Base-by-base conservation (phyloP, 1,140 invertebrate species). In the Venturia canescens region DNA sequence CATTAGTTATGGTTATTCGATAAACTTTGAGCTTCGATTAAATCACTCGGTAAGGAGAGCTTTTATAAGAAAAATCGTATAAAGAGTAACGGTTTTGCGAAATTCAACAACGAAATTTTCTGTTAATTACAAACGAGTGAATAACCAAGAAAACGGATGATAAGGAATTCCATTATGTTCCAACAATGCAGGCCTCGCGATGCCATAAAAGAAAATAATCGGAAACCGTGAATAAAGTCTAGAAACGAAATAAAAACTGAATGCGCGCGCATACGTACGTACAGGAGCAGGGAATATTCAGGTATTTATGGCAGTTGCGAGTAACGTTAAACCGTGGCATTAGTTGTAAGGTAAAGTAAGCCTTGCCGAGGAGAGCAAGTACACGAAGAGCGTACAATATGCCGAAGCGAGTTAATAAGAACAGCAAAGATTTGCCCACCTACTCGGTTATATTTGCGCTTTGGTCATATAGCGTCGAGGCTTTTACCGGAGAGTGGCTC, bases 371-470 rank as follows among this genome's bases (percentile, higher is more conserved):
- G 5, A 13, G 11, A n/a, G 23, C 60, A 63, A 63, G 13, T 48
- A 74, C 26, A 57, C 60, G 60, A 63, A 1, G 53, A 18, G 21
- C 13, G 21, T n/a, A 57, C 21, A 31, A 6, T n/a, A 69, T 21
- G 29, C 29, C 29, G 29, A 66, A 77, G 26, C 57, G 15, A 63
- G 31, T 63, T 69, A 29, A 60, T 77, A 77, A 66, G 57, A 77
- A 66, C 34, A 63, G 31, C 75, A 44, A 63, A 77, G 60, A 34
- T 69, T 27, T 69, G 29, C n/a, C 53, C 75, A 77, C 57, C 75
- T 77, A 77, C 75, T 77, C 60, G 75, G 38, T 38, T 48, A 77
- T 77, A 77, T 77, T 63, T 77, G 75, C 75, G 23, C 57, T 31
- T 63, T 66, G 75, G 75, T 77, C 75, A 77, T 77, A 53, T 3